Base-by-base conservation (phyloP, 1,140 invertebrate species). In the Argopecten irradians region DNA sequence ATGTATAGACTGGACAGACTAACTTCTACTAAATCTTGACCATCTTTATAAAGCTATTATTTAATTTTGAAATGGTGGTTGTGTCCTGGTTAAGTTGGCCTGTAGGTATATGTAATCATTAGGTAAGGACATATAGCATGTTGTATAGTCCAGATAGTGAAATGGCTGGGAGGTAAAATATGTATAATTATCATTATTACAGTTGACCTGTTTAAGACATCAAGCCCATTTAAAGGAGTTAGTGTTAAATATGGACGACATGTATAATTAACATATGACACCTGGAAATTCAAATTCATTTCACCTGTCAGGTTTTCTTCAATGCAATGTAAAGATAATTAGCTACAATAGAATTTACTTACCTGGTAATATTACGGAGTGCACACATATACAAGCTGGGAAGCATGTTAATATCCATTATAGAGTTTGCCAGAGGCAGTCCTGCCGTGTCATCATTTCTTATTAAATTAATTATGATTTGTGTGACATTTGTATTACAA, bases 381-480 rank as follows among this genome's bases (percentile, higher is more conserved):
- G 19, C 43, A 46, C n/a, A n/a, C n/a, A n/a, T 11, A 8, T 16
- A 16, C 43, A 71, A 71, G 22, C 55, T 28, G n/a, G 22, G 55
- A 8, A 28, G 55, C n/a, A 71, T 71, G 16, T 11, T 7, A 16
- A 19, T 11, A 71, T 28, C 55, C 55, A 71, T 71, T 71, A 71
- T 28, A 16, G 22, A 46, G 55, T 28, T 28, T 28, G n/a, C 55
- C 55, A 71, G 55, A 71, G 55, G 55, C 55, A n/a, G 55, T 5
- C 3, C n/a, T 71, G 55, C n/a, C 55, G n/a, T 71, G 55, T 71
- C n/a, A 71, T 71, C 55, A 71, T 71, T 71, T 71, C 55, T 71
- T 71, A 71, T 71, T 71, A 71, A 71, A 71, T 71, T 71, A 71
- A 71, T 71, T 71, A 28, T 71, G 55, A 71, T 71, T 71, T 71